A percentile compares a stretch with the other conserved stretches of the same genome.
These are phyloP conservation scores for Teinopalpus imperialis DNA, from an alignment of 2,888 invertebrate species.

Conservation along the genomic window DNA sequence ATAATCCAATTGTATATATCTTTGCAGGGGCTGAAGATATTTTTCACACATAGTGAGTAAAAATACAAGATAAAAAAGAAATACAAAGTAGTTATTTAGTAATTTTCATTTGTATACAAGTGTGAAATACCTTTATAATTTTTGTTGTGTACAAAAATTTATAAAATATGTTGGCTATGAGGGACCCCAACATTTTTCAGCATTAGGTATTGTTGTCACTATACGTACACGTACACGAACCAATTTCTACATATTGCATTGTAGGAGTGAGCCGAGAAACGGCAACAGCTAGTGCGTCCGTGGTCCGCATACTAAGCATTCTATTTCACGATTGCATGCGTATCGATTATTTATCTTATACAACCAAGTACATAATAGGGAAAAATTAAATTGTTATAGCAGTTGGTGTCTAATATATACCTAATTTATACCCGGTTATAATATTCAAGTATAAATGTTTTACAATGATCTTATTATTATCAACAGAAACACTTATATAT, in stretches of 20 bases:
- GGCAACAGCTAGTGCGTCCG: conserved; percentile 50
- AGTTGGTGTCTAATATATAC: too few relatives aligned
- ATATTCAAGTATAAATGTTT: too few relatives aligned
- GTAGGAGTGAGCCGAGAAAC: conserved; percentile 48
- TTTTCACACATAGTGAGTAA: too few relatives aligned
- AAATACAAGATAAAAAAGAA: too few relatives aligned
- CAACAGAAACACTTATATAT: too few relatives aligned
- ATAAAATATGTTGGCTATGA: neutral
- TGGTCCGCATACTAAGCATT: conserved; percentile 62
- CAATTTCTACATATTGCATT: conserved; percentile 75
- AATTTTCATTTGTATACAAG: neutral
- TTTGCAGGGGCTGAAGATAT: neutral
- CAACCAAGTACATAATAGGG: neutral
- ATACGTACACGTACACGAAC: conserved; percentile 51
- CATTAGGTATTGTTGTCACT: conserved; percentile 20
- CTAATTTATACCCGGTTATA: too few relatives aligned
- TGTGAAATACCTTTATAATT: too few relatives aligned
- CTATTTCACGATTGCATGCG: conserved; percentile 23
- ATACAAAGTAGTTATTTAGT: too few relatives aligned
- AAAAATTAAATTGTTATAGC: neutral
- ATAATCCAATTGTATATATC: conserved; percentile 3
- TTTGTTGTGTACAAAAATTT: too few relatives aligned
- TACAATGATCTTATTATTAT: too few relatives aligned
- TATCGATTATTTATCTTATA: conserved; percentile 15
- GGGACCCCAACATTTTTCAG: neutral